Percentiles rank a stretch among this genome's conserved stretches.
Conservation (phyloP, 2,888 invertebrate genomes). For the Tenthredo amoena region DNA sequence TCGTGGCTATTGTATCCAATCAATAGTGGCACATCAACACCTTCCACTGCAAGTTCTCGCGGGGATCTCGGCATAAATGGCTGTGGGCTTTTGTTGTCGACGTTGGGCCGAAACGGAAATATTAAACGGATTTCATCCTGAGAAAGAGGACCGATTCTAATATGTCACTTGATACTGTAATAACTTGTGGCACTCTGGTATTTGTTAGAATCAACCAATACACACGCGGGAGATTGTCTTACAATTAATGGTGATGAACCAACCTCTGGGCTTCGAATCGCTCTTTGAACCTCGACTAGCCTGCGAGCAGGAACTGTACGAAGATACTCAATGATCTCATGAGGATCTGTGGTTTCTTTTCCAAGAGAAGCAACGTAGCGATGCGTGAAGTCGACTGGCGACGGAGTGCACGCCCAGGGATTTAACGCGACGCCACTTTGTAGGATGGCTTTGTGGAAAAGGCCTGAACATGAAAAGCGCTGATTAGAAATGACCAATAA, state of each 20-base stretch:
- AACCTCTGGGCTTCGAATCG: conserved; percentile 60
- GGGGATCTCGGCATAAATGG: conserved; percentile 69
- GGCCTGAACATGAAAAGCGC: conserved; percentile 59
- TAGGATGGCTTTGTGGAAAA: conserved; percentile 69
- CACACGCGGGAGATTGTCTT: not conserved
- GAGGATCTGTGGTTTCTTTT: conserved; percentile 19
- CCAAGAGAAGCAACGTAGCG: conserved; percentile 20
- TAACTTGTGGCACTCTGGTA: not conserved
- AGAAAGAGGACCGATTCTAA: not conserved
- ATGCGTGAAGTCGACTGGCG: not conserved
- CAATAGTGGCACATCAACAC: conserved; percentile 79
- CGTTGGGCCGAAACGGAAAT: conserved; percentile 56
- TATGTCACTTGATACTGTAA: not conserved
- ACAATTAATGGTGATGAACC: not conserved
- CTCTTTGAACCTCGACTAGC: conserved; percentile 64
- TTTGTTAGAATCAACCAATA: not conserved
- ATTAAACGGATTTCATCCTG: conserved; percentile 48
- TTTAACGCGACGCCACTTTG: conserved; percentile 64
- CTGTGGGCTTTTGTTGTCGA: conserved; percentile 57
- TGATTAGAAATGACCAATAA: not conserved
- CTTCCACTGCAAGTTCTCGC: conserved; percentile 66
- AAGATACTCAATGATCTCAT: conserved; percentile 36
- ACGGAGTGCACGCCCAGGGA: conserved; percentile 57
- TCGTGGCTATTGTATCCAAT: conserved; percentile 79
- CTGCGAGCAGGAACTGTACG: not conserved